phyloP scores from a whole-genome alignment of 2,113 vertebrate genomes.

The human region DNA sequence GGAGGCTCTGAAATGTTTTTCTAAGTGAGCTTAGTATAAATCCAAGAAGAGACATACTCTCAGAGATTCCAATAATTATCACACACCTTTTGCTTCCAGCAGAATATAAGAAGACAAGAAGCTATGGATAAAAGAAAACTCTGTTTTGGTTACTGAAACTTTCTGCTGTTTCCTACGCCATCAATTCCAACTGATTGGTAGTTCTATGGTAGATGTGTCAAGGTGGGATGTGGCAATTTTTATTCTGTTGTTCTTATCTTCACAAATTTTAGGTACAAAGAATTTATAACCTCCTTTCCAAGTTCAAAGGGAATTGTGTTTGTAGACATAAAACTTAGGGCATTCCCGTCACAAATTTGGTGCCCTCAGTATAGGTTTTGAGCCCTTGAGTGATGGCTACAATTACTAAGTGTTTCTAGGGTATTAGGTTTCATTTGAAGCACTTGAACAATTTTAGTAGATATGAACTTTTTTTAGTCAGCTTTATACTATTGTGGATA shows the following conservation, averaged over 20 bases:
- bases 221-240: neutral
- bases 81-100: neutral
- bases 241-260: slow-evolving; percentile 33
- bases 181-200: neutral
- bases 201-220: neutral
- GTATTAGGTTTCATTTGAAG: slow-evolving; percentile 56
- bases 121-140: neutral
- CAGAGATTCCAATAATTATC: slow-evolving; percentile 1
- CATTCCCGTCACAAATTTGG: neutral
- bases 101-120: neutral
- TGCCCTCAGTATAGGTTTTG: neutral
- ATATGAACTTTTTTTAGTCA: neutral
- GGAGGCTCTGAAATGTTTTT: neutral
- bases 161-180: neutral
- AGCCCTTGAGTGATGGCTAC: neutral
- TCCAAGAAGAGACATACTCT: neutral
- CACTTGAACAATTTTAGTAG: slow-evolving; percentile 37
- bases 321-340: slow-evolving; percentile 25
- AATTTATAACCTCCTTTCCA: neutral
- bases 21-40: neutral
- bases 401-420: slow-evolving; percentile 12
- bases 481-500: neutral
- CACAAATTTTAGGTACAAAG: slow-evolving; percentile 1
- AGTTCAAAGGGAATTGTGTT: slow-evolving; percentile 29
- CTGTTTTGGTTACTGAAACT: neutral